Percentiles rank a stretch among this genome's conserved stretches.
Evolutionary conservation across 1,140 invertebrate genomes (phyloP).

Genomic region (Holotrichia oblita): DNA sequence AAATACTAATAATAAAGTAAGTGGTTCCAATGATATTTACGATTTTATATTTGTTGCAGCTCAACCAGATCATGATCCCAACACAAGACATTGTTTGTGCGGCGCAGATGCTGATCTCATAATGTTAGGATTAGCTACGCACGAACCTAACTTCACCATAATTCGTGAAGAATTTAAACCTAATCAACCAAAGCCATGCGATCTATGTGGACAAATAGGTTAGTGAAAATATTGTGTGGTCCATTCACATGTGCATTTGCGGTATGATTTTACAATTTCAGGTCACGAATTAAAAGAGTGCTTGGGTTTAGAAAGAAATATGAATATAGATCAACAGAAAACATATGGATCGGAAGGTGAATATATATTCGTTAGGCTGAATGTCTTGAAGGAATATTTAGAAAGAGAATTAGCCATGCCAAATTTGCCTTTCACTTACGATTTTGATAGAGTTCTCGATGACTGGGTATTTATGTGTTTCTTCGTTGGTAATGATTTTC

Average conservation of each 20-base stretch:
- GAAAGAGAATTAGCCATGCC: constrained; percentile 92
- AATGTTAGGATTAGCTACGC: constrained; percentile 97
- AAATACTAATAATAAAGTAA: background rate
- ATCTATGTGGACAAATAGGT: constrained; percentile 95
- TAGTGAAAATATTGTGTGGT: constrained; percentile 48
- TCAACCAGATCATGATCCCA: constrained; percentile 96
- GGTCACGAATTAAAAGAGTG: constrained; percentile 98
- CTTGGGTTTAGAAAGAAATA: constrained; percentile 66
- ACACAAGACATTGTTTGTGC: constrained; percentile 97
- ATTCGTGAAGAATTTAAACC: constrained; percentile 99
- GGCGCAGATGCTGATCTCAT: constrained; percentile 99
- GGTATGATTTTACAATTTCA: constrained; percentile 54
- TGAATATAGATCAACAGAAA: constrained; percentile 50
- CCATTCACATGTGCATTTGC: background rate
- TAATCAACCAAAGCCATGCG: constrained; percentile 95
- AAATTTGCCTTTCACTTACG: constrained; percentile 90
- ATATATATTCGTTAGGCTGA: constrained; percentile 91
- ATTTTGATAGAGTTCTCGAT: constrained; percentile 91
- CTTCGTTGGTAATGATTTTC: constrained; percentile 99
- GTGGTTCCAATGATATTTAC: constrained; percentile 18
- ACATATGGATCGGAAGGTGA: constrained; percentile 74
- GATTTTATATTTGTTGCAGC: constrained; percentile 64
- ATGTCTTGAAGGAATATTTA: constrained; percentile 94
- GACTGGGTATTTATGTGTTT: constrained; percentile 99
- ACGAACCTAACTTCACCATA: constrained; percentile 98